Percentiles rank a stretch among this genome's conserved stretches.
Conservation (phyloP, 2,113 vertebrate genomes). For the crab-eating macaque (Macaca fascicularis) region DNA sequence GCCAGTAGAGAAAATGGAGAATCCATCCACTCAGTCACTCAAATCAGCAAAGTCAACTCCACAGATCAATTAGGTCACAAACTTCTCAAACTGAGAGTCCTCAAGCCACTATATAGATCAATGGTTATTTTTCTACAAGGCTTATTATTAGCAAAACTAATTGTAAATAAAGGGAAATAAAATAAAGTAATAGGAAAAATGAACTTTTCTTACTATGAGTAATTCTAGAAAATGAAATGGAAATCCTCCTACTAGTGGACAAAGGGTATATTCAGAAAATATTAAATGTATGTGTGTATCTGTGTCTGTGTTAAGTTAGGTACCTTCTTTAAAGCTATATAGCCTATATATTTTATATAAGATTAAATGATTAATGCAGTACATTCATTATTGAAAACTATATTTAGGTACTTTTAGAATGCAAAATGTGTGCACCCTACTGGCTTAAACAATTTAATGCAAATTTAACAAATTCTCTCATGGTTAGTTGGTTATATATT, state of each 20-base stretch:
- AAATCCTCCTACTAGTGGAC: not conserved
- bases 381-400: not conserved
- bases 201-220: not conserved
- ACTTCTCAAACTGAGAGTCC: not conserved
- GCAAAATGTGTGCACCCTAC: not conserved
- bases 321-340: not conserved
- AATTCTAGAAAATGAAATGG: not conserved
- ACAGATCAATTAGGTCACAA: not conserved
- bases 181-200: not conserved
- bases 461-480: constrained; percentile 44
- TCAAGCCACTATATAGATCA: not conserved
- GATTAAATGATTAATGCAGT: not conserved
- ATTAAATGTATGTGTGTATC: not conserved
- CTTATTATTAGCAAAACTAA: not conserved
- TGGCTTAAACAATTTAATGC: constrained; percentile 46
- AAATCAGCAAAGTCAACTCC: not conserved
- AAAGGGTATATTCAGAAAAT: not conserved
- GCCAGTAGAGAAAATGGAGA: not conserved
- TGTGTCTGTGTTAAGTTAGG: not conserved
- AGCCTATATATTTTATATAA: not conserved
- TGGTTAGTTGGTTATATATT: constrained; percentile 29
- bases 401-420: constrained; percentile 41
- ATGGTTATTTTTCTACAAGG: not conserved
- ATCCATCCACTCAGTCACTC: not conserved
- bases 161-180: not conserved